Evolutionary conservation across 2,113 vertebrate species (phyloP), one percentile per base, ranked within the genome.

Genomic region (Apteryx mantelli): DNA sequence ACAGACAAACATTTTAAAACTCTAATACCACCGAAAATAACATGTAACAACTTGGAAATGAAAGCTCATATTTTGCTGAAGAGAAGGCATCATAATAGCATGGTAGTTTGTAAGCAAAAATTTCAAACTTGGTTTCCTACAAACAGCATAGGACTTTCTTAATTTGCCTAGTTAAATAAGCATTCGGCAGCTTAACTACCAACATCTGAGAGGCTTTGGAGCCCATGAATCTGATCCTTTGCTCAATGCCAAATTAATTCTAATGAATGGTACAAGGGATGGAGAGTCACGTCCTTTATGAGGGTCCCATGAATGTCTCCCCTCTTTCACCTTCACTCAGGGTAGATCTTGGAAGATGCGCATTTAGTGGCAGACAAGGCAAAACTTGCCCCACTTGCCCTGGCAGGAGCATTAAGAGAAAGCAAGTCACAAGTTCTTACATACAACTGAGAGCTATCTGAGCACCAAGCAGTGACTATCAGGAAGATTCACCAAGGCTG

Each of bases 161-260:
- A 75, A 89, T 71, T 93, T 88, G 65, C 56, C 56, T 61, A 79
- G 65, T 79, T 95, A 93, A 89, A 93, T 89, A 75, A 94, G 61
- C 52, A 85, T 84, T 86, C 69, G 83, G 40, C 53, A 58, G 40
- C n/a, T 94, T 91, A 93, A 92, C 86, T 88, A 91, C 66, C 52
- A 89, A 85, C 44, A 87, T 79, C 28, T 65, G 86, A 94, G 73
- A 78, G 38, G 79, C 87, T 81, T 78, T 76, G 73, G 69, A 94
- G 61, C 19, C 61, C 52, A 48, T 34, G 13, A 89, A 82, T 82
- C 48, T 85, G 56, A 79, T 89, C 78, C 73, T 93, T 86, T 26
- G 26, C 26, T 84, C 80, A 44, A 61, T 70, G 52, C 15, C 78
- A 87, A 79, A 87, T 76, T 76, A 91, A 86, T 89, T 79, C n/a